phyloP scores from a whole-genome alignment of 2,888 invertebrate species.

The Plusia festucae region DNA sequence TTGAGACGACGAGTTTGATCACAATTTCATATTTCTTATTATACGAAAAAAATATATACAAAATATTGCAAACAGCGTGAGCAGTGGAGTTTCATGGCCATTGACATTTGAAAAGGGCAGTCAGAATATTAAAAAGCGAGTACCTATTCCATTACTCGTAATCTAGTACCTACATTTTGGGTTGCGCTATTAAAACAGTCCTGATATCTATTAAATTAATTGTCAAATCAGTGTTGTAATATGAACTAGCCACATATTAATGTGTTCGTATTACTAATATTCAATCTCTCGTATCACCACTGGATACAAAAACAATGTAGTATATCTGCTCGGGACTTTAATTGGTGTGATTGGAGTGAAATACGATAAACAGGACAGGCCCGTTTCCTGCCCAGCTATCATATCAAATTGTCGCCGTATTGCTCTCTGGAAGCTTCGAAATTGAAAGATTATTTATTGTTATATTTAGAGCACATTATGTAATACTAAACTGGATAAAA shows the following conservation, averaged over 20 bases:
- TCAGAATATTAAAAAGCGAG: background rate
- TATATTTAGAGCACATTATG: conserved; percentile 2
- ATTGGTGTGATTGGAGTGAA: conserved; percentile 70
- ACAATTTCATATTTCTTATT: background rate
- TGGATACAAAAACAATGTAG: conserved; percentile 40
- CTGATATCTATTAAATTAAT: background rate
- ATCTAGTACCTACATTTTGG: background rate
- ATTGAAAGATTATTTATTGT: conserved; percentile 41
- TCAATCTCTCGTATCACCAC: conserved; percentile 19
- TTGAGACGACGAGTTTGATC: background rate
- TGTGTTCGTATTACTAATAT: conserved; percentile 21
- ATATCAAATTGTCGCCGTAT: conserved; percentile 60
- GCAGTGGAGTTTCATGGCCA: background rate
- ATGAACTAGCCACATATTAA: background rate
- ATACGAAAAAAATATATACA: background rate
- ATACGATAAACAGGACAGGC: conserved; percentile 75
- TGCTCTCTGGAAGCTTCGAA: conserved; percentile 46
- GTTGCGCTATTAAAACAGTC: background rate
- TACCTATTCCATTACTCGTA: background rate
- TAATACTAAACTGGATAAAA: background rate
- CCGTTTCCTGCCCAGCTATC: conserved; percentile 78
- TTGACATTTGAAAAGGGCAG: background rate
- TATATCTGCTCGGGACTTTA: conserved; percentile 49
- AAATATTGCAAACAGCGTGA: background rate
- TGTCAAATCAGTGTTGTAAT: background rate